phyloP scores from a whole-genome alignment of 2,797 vertebrate genomes.

The Sebastes trivittatus region DNA sequence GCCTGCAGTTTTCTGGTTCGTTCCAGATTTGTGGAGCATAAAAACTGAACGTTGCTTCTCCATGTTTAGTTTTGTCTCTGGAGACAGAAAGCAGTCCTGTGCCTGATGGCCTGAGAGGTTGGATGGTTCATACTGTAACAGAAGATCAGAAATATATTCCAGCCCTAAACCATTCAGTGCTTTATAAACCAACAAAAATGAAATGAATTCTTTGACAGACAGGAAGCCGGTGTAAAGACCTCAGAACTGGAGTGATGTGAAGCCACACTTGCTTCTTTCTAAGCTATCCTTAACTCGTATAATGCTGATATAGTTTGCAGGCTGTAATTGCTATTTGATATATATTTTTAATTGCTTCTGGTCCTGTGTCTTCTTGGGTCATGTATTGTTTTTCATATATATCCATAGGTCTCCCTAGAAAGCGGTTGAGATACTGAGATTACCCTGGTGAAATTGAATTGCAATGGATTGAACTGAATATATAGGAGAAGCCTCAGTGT shows the following conservation, averaged over 20 bases:
- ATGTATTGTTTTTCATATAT: conserved; percentile 28
- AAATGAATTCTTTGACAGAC: neutral
- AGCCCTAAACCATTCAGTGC: neutral
- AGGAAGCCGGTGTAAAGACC: neutral
- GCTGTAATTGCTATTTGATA: conserved; percentile 25
- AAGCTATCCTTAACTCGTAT: neutral
- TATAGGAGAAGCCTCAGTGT: conserved; percentile 32
- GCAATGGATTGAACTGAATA: conserved; percentile 38
- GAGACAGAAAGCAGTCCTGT: neutral
- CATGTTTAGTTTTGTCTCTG: neutral
- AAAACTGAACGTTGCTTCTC: neutral
- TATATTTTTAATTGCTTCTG: conserved; percentile 11
- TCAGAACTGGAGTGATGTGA: neutral
- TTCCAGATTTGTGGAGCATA: neutral
- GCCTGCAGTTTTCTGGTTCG: neutral
- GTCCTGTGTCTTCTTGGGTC: neutral
- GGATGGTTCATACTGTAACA: neutral
- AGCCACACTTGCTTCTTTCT: neutral
- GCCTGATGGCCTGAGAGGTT: neutral
- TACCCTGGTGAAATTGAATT: conserved; percentile 61
- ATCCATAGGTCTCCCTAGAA: neutral
- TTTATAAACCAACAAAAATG: neutral
- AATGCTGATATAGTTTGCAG: neutral
- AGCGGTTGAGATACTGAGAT: conserved; percentile 26
- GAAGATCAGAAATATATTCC: neutral